These are phyloP conservation scores for Spheniscus humboldti DNA, from an alignment of 2,797 vertebrate species.

Conservation along the genomic window DNA sequence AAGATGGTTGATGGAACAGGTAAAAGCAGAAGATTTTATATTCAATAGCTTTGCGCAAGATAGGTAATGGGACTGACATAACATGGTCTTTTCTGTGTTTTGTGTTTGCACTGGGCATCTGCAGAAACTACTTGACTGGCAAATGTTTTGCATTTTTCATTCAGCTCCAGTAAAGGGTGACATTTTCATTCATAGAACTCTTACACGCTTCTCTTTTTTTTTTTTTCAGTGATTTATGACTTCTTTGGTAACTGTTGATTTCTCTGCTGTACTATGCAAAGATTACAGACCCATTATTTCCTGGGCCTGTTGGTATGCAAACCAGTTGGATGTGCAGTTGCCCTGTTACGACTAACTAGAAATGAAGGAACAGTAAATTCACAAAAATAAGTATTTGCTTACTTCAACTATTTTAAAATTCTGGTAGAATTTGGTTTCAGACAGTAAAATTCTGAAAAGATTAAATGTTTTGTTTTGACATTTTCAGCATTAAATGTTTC, in stretches of 20 bases:
- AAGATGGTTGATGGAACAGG: background rate
- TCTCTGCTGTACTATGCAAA: background rate
- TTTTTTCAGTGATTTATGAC: background rate
- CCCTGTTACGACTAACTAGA: background rate
- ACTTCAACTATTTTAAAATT: background rate
- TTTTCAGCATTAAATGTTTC: constrained; percentile 25
- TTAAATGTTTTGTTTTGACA: constrained; percentile 29
- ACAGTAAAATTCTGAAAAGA: constrained; percentile 14
- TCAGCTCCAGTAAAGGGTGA: background rate
- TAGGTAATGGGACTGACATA: background rate
- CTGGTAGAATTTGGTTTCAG: constrained; percentile 8
- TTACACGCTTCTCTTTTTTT: background rate
- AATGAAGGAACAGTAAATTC: background rate
- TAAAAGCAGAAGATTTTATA: background rate
- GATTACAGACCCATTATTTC: background rate
- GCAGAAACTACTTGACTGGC: background rate
- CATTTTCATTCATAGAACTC: background rate
- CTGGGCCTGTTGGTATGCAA: background rate
- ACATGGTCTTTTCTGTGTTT: background rate
- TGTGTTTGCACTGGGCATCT: background rate
- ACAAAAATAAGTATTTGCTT: background rate
- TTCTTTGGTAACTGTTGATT: background rate
- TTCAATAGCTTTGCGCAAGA: background rate
- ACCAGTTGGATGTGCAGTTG: background rate
- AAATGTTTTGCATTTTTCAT: background rate